Evolutionary conservation across 2,888 invertebrate genomes (phyloP).

Genomic region (Zeuzera pyrina): DNA sequence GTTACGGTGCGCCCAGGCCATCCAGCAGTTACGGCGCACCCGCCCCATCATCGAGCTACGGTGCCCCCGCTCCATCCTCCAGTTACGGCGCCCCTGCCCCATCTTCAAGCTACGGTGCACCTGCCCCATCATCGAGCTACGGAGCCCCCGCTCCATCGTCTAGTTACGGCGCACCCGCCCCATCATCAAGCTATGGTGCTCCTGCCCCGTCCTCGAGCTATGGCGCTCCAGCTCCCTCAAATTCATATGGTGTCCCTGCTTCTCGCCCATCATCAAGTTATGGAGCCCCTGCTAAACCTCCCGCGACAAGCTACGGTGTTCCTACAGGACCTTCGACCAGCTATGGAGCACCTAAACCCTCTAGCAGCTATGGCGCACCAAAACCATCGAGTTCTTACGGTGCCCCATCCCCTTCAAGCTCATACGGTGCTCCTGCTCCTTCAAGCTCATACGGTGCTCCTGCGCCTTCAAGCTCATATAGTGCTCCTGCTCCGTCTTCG

Average conservation of each 20-base stretch:
- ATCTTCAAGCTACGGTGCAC: slow-evolving; percentile 47
- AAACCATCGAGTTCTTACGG: slow-evolving; percentile 37
- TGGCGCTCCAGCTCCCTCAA: slow-evolving; percentile 36
- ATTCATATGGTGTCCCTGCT: slow-evolving; percentile 49
- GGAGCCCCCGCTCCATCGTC: slow-evolving; percentile 57
- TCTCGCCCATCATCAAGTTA: slow-evolving; percentile 19
- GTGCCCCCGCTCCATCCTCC: slow-evolving; percentile 25
- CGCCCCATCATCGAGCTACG: slow-evolving; percentile 21
- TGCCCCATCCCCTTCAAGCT: slow-evolving; percentile 31
- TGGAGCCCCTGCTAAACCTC: slow-evolving; percentile 28
- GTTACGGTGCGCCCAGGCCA: slow-evolving; percentile 44
- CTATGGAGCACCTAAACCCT: slow-evolving; percentile 67
- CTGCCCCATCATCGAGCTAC: slow-evolving; percentile 31
- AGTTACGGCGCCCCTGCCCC: slow-evolving; percentile 43
- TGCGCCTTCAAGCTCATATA: slow-evolving; percentile 27
- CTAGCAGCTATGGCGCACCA: slow-evolving; percentile 42
- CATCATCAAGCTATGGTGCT: slow-evolving; percentile 22
- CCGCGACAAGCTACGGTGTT: slow-evolving; percentile 51
- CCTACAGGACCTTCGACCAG: slow-evolving; percentile 50
- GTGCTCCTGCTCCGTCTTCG: slow-evolving; percentile 35
- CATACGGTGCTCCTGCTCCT: slow-evolving; percentile 38
- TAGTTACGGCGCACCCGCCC: slow-evolving; percentile 43
- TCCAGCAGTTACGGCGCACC: slow-evolving; percentile 16
- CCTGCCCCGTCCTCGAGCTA: slow-evolving; percentile 29
- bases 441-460: slow-evolving; percentile 51